A percentile compares a stretch with the other conserved stretches of the same genome.
Conservation (phyloP, 2,113 vertebrate genomes). For the Thinocorus orbignyianus region DNA sequence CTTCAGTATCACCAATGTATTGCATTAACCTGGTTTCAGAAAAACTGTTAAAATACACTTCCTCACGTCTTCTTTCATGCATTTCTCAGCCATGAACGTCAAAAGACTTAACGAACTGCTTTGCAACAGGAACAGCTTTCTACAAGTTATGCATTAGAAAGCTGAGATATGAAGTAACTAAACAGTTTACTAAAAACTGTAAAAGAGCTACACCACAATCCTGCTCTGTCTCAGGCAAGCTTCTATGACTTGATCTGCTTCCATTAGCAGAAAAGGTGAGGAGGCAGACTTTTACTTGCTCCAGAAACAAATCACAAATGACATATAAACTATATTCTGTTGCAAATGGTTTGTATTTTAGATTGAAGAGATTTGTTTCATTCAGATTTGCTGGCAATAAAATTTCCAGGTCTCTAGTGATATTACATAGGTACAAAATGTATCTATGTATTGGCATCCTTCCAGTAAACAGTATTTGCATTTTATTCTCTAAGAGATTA, state of each 20-base stretch:
- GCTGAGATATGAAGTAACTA: neutral
- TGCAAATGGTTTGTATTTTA: neutral
- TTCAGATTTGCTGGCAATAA: neutral
- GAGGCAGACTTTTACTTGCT: neutral
- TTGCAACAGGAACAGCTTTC: neutral
- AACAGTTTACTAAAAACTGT: neutral
- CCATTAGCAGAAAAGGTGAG: neutral
- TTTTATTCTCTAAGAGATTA: neutral
- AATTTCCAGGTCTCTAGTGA: neutral
- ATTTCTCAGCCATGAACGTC: neutral
- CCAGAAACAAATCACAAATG: neutral
- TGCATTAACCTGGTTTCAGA: neutral
- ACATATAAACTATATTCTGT: neutral
- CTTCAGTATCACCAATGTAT: accelerated
- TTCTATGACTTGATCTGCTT: neutral
- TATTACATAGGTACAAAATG: neutral
- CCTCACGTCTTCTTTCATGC: neutral
- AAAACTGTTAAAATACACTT: neutral
- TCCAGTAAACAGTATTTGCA: neutral
- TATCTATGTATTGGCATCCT: neutral
- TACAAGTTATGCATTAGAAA: neutral
- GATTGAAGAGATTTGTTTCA: neutral
- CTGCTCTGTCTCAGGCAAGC: neutral
- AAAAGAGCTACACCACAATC: neutral
- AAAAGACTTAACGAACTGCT: neutral